Evolutionary conservation across 2,888 invertebrate genomes (phyloP), one percentile per base, ranked within the genome.

Genomic region (Conops quadrifasciatus): DNA sequence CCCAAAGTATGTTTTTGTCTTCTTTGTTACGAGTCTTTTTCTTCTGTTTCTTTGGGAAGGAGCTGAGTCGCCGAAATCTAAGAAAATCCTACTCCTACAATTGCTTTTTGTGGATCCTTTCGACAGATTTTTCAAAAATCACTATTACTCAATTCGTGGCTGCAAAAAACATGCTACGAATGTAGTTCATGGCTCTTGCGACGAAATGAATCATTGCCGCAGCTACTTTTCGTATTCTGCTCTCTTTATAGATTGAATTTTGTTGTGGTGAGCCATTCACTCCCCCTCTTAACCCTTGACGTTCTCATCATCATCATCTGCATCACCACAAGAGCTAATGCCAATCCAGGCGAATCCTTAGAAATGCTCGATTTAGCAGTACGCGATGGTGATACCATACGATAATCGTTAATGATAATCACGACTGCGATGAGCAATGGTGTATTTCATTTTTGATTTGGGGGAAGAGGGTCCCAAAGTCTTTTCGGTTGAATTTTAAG

Each of bases 131-230:
- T 7, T 11, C 15, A 21, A 5, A 19, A 53, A 53, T 21, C 21
- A n/a, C 21, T n/a, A 53, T 2, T 53, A 16, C n/a, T 53, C 1
- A 53, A 53, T 53, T 53, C n/a, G 5, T 19, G 2, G 11, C 2
- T 53, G 21, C n/a, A 15, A 28, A 28, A 28, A 15, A 58, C 4
- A 26, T 11, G 3, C 26, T 58, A 24, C 58, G 58, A 58, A 58
- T 58, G 28, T 28, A 28, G 58, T 58, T 58, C 58, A 58, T 53
- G 21, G 53, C 58, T 58, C 28, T 28, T 58, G 11, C 28, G 28
- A 24, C 56, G 56, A 56, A 58, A 58, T 58, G 58, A 58, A 58
- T 58, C 58, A 58, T 58, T 58, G 28, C 58, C 7, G 58, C 26
- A 58, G 15, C 16, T 3, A 9, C 26, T 26, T 24, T 24, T 26